Conservation (phyloP, 2,888 invertebrate genomes). For the Oxytorus armatus region DNA sequence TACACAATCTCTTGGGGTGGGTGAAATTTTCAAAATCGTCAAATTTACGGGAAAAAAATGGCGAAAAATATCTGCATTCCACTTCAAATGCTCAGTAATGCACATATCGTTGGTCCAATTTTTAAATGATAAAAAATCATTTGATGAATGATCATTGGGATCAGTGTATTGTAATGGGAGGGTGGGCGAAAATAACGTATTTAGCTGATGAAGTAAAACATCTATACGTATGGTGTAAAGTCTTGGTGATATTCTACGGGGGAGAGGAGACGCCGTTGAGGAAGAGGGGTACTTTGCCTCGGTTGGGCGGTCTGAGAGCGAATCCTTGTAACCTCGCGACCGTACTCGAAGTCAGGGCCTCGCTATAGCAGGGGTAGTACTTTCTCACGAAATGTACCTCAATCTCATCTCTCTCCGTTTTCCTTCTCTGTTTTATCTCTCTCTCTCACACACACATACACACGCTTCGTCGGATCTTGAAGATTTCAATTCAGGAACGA, state of each 20-base stretch:
- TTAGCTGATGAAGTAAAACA: too few relatives aligned
- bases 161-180: too few relatives aligned
- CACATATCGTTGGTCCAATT: too few relatives aligned
- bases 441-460: not conserved
- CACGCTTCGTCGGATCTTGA: not conserved
- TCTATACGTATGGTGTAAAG: constrained; percentile 4
- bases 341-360: constrained; percentile 57
- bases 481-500: not conserved
- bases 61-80: too few relatives aligned
- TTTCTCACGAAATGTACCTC: constrained; percentile 19
- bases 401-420: constrained; percentile 13
- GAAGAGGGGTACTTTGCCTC: constrained; percentile 33
- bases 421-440: constrained; percentile 5
- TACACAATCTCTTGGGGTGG: too few relatives aligned
- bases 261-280: not conserved
- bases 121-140: too few relatives aligned
- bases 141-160: too few relatives aligned
- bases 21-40: too few relatives aligned
- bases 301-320: constrained; percentile 58
- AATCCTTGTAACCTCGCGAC: constrained; percentile 63
- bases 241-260: constrained; percentile 10
- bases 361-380: constrained; percentile 6
- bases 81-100: too few relatives aligned
- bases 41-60: too few relatives aligned
- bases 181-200: too few relatives aligned